Evolutionary conservation across 1,140 invertebrate species (phyloP).

Genomic region (Drosophila kikkawai): DNA sequence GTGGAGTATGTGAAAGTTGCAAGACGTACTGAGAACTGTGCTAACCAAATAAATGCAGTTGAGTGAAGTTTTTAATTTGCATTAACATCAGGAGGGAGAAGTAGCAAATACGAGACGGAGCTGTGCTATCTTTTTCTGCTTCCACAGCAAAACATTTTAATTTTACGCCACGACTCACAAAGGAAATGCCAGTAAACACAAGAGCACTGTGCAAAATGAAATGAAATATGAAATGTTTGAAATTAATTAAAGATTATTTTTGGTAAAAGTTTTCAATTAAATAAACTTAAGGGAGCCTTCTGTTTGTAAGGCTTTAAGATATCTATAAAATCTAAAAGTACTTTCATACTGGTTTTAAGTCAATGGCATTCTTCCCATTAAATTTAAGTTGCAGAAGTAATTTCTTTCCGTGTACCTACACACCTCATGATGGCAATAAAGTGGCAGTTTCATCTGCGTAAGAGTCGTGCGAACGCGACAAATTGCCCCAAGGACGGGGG

Average conservation of each 20-base stretch:
- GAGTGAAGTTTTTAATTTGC: conserved; percentile 68
- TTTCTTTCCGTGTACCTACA: conserved; percentile 27
- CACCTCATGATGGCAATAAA: conserved; percentile 56
- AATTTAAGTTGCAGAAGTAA: too few relatives aligned
- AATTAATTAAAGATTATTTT: background rate
- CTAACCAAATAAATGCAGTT: conserved; percentile 67
- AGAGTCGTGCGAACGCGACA: conserved; percentile 78
- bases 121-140: conserved; percentile 26
- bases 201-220: background rate
- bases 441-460: conserved; percentile 77
- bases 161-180: conserved; percentile 60
- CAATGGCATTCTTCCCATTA: too few relatives aligned
- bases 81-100: conserved; percentile 15
- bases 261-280: background rate
- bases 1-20: conserved; percentile 29
- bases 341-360: too few relatives aligned
- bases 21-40: conserved; percentile 23
- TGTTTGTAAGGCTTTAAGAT: background rate
- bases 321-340: background rate
- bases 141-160: conserved; percentile 56
- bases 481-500: conserved; percentile 63
- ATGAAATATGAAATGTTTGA: background rate
- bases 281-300: background rate
- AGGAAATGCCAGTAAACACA: conserved; percentile 39
- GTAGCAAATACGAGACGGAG: background rate